Evolutionary conservation across 2,888 invertebrate genomes (phyloP).

Genomic region (Cerceris ruficornis): DNA sequence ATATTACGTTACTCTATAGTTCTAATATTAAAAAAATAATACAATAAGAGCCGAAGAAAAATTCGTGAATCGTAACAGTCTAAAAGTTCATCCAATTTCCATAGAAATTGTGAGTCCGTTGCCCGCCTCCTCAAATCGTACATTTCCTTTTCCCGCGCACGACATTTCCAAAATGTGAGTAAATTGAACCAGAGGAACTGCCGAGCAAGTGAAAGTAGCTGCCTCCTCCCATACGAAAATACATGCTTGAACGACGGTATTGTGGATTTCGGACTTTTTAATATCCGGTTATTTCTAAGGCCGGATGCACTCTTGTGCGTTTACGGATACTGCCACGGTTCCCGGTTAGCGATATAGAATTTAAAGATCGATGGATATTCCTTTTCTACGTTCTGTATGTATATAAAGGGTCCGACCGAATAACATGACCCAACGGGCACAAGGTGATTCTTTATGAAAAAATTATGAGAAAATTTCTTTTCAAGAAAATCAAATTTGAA

Average conservation of each 20-base stretch:
- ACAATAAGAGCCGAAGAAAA: too few relatives aligned
- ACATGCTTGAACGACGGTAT: slow-evolving; percentile 10
- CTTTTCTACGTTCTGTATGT: too few relatives aligned
- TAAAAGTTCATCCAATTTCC: too few relatives aligned
- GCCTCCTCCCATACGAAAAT: background rate
- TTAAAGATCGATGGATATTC: background rate
- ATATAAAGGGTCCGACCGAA: too few relatives aligned
- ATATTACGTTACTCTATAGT: too few relatives aligned
- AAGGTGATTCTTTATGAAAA: too few relatives aligned
- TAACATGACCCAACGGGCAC: too few relatives aligned
- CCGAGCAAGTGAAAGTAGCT: slow-evolving; percentile 38
- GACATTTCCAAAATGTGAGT: slow-evolving; percentile 32
- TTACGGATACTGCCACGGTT: background rate
- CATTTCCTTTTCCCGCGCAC: slow-evolving; percentile 31
- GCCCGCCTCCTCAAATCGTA: slow-evolving; percentile 31
- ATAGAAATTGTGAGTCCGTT: slow-evolving; percentile 2
- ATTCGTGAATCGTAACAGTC: too few relatives aligned
- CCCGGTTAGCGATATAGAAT: background rate
- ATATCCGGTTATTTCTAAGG: slow-evolving; percentile 19
- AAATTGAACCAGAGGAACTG: slow-evolving; percentile 15
- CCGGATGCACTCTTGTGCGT: slow-evolving; percentile 8
- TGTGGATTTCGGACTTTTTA: slow-evolving; percentile 19
- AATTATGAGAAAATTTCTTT: too few relatives aligned
- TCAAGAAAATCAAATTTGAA: too few relatives aligned
- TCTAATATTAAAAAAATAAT: too few relatives aligned